Percentiles rank a stretch among this genome's conserved stretches.
Conservation (phyloP, 2,797 vertebrate genomes). For the Acridotheres tristis region DNA sequence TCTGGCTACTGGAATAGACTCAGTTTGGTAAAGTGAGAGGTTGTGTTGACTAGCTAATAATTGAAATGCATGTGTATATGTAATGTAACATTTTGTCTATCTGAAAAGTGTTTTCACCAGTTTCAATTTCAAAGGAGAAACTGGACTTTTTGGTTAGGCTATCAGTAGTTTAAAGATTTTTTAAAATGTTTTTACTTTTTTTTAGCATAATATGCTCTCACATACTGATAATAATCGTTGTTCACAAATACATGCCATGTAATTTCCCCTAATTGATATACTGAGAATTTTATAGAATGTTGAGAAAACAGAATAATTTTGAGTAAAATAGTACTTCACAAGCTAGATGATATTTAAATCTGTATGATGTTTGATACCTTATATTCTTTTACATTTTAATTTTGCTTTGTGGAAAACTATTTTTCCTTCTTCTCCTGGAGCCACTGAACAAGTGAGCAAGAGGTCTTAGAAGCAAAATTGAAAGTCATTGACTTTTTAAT, state of each 20-base stretch:
- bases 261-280: not conserved
- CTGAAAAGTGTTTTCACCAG: not conserved
- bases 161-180: not conserved
- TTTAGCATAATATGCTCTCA: not conserved
- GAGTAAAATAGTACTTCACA: not conserved
- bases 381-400: constrained; percentile 32
- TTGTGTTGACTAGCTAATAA: not conserved
- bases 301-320: not conserved
- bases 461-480: constrained; percentile 59
- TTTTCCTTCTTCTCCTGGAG: not conserved
- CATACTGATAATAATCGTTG: not conserved
- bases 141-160: not conserved
- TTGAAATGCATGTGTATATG: not conserved
- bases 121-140: not conserved
- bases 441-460: constrained; percentile 33
- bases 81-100: not conserved
- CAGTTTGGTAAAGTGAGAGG: not conserved
- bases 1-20: not conserved
- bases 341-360: not conserved
- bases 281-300: not conserved
- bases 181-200: not conserved
- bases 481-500: constrained; percentile 55
- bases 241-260: not conserved
- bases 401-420: constrained; percentile 37
- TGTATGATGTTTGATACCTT: not conserved